Evolutionary conservation across 2,888 invertebrate species (phyloP).

Genomic region (Plagodis pulveraria): DNA sequence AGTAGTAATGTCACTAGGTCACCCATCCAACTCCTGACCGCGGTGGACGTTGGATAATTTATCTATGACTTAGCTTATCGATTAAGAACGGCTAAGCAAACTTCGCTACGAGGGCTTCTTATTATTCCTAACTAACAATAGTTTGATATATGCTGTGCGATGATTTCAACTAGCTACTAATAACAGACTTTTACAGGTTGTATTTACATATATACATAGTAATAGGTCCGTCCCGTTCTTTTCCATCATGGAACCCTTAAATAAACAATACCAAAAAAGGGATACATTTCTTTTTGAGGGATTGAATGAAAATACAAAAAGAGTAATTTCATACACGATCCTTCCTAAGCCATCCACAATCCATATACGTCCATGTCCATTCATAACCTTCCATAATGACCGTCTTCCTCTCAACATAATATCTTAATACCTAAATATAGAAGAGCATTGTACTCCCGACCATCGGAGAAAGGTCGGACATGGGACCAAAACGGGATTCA

Average conservation of each 20-base stretch:
- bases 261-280: constrained; percentile 6
- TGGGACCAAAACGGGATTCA: constrained; percentile 69
- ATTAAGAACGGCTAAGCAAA: no score
- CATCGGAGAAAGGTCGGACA: constrained; percentile 62
- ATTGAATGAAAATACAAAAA: constrained; percentile 40
- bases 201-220: no score
- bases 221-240: no score
- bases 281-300: constrained; percentile 21
- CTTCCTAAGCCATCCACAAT: constrained; percentile 46
- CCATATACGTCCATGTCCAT: constrained; percentile 50
- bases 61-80: no score
- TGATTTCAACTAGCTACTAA: no score
- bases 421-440: constrained; percentile 67
- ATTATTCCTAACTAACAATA: no score
- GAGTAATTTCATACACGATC: constrained; percentile 63
- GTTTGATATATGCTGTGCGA: no score
- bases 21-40: no score
- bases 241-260: neutral
- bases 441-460: constrained; percentile 49
- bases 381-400: constrained; percentile 67
- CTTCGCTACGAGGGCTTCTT: no score
- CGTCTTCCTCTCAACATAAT: constrained; percentile 64
- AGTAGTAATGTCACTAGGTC: no score
- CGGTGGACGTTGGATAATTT: no score
- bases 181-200: no score